Base-by-base conservation (phyloP, 2,113 vertebrate genomes). In the Phalacrocorax pelagicus region DNA sequence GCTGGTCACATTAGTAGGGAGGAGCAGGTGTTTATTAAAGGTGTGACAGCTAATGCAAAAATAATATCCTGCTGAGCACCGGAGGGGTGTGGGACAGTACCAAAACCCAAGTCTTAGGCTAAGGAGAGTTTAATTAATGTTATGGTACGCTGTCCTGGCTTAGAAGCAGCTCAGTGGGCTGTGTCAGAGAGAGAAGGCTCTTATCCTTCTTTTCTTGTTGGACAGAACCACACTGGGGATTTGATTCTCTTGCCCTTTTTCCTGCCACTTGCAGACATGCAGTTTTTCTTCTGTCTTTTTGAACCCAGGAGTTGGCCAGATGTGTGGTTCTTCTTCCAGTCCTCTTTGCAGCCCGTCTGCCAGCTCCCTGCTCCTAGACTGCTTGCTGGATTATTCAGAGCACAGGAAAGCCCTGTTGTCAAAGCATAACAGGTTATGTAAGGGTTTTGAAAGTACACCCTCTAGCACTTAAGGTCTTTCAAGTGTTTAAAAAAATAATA, bases 391-490 rank as follows among this genome's bases (percentile, higher is more conserved):
- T 91, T 94, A 73, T 91, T 89, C 65, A 87, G 69, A 77, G 81
- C 69, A 89, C 73, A 92, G 66, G 75, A 85, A 51, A 91, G 40
- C 70, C 61, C 46, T 75, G 24, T 74, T 91, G 73, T 91, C 0
- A 1, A 89, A 89, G 61, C 4, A 4, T 86, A 92, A 80, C 86
- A 89, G 86, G 92, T 96, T 96, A 94, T 73, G 63, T 96, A 94
- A 95, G 77, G 54, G n/a, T 65, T 94, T 95, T 94, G 81, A 92
- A 95, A 97, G 44, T 51, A 80, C 40, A 88, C 70, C 84, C 95
- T 96, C 81, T 90, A 86, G 96, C 87, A 93, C 29, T 85, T 92
- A 7, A 90, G 36, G 52, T 74, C 89, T 90, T 85, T 95, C 18
- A 91, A 90, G 71, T 88, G 58, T 71, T 93, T 74, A 6, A 75